Base-by-base conservation (phyloP, 2,888 invertebrate genomes). In the Drosophila phalerata region DNA sequence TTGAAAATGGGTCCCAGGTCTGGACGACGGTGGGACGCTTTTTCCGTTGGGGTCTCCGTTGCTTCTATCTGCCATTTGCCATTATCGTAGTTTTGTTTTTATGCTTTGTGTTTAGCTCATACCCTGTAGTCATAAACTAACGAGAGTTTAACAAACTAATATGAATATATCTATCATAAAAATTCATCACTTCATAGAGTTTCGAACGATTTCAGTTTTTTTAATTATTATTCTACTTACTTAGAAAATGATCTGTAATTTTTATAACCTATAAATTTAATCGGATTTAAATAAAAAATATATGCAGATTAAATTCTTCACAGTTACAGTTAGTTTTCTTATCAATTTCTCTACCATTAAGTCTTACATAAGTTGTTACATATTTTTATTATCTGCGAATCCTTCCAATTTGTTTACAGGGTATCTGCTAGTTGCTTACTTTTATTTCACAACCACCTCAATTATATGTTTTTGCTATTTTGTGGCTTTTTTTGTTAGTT, bases 1-100 rank as follows among this genome's bases (percentile, higher is more conserved):
- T 56, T 79, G 49, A 67, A 77, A 73, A 72, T 67, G 53, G 56
- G 52, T 57, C 47, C 56, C 56, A 68, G 58, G 55, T 66, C 45
- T 63, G 69, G 68, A 61, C 65, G 32, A 17, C 15, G 22, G 47
- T 19, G 47, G 34, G 49, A 19, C 13, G 49, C 6, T 22, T 37
- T 47, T 25, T 19, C 42, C 32, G 49, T 17, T 15, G 49, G n/a
- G 17, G 58, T 40, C 45, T 48, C 32, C 38, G n/a, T 17, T 51
- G 34, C 38, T 58, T 63, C 76, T 70, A 69, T 68, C 63, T 81
- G 70, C 68, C 74, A 81, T 74, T 83, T 73, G 74, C 78, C 56
- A 82, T 83, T 84, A 83, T 84, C 83, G 78, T 69, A 66, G 68
- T 60, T 78, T 72, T 56, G 55, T 79, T 71, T 69, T 73, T 55